Percentiles rank a stretch among this genome's conserved stretches.
Evolutionary conservation across 2,113 vertebrate genomes (phyloP).

Genomic region (Fregetta grallaria): DNA sequence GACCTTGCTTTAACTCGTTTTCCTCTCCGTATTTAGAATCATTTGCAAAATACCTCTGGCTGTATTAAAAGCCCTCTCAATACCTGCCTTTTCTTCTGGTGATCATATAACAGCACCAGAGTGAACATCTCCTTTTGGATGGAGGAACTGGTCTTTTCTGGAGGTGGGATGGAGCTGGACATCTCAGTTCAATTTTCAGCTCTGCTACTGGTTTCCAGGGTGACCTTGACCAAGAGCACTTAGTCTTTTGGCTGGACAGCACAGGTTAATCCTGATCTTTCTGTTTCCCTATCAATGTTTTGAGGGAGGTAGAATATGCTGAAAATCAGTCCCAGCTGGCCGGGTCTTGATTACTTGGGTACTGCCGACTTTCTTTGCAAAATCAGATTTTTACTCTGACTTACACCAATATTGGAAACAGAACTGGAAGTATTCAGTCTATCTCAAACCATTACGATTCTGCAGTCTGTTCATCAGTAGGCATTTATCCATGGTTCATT

Average conservation of each 20-base stretch:
- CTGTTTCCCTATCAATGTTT: neutral
- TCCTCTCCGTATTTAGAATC: neutral
- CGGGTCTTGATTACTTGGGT: neutral
- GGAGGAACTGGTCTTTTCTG: neutral
- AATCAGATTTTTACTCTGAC: neutral
- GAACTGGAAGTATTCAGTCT: neutral
- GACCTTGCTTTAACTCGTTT: neutral
- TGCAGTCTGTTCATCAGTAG: neutral
- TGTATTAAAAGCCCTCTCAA: neutral
- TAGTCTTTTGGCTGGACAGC: neutral
- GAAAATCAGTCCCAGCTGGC: neutral
- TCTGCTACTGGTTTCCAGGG: neutral
- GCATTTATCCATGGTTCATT: conserved; percentile 11
- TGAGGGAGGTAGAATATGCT: neutral
- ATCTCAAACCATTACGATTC: neutral
- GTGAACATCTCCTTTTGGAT: neutral
- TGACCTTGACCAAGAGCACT: neutral
- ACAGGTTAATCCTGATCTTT: neutral
- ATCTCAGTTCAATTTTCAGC: neutral
- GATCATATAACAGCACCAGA: too few relatives aligned
- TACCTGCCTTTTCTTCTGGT: neutral
- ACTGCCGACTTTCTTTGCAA: neutral
- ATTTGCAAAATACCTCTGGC: neutral
- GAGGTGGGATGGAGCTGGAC: neutral
- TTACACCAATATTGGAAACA: neutral